A percentile compares a stretch with the other conserved stretches of the same genome.
These are phyloP conservation scores for Allacma fusca DNA, from an alignment of 2,888 invertebrate species.

Conservation along the genomic window DNA sequence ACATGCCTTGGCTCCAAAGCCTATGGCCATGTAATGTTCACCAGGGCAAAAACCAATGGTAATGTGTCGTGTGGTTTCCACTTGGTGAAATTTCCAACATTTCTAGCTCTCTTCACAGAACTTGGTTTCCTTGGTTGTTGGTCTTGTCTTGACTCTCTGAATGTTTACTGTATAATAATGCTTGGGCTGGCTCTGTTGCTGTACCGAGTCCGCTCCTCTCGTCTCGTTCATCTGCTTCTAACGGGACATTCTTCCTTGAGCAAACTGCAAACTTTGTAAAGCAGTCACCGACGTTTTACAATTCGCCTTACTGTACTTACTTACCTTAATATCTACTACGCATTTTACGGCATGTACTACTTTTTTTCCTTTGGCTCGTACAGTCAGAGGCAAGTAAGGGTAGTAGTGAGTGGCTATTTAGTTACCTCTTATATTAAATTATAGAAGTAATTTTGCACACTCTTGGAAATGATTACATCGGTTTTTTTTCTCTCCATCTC, in stretches of 20 bases:
- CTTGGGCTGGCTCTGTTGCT: not conserved
- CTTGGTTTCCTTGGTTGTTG: constrained; percentile 36
- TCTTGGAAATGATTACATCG: constrained; percentile 1
- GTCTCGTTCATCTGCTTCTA: constrained; percentile 28
- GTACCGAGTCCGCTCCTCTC: constrained; percentile 12
- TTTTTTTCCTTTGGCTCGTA: not conserved
- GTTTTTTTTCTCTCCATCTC: too few species aligned
- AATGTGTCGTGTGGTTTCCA: constrained; percentile 40
- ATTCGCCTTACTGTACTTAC: constrained; percentile 21
- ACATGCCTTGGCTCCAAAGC: constrained; percentile 12
- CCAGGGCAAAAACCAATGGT: constrained; percentile 40
- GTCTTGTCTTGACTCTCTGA: not conserved
- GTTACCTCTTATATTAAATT: not conserved
- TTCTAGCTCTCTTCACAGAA: constrained; percentile 35
- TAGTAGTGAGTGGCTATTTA: not conserved
- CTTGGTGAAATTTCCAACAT: constrained; percentile 39
- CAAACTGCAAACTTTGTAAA: constrained; percentile 22
- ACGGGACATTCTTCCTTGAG: constrained; percentile 37
- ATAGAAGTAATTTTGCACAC: not conserved
- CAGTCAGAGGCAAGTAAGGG: not conserved
- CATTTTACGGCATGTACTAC: not conserved
- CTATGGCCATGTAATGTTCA: constrained; percentile 36
- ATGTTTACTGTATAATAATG: not conserved
- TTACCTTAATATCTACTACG: constrained; percentile 21
- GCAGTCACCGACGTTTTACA: constrained; percentile 34